Evolutionary conservation across 2,797 vertebrate species (phyloP).

Genomic region (Macropus fuliginosus): DNA sequence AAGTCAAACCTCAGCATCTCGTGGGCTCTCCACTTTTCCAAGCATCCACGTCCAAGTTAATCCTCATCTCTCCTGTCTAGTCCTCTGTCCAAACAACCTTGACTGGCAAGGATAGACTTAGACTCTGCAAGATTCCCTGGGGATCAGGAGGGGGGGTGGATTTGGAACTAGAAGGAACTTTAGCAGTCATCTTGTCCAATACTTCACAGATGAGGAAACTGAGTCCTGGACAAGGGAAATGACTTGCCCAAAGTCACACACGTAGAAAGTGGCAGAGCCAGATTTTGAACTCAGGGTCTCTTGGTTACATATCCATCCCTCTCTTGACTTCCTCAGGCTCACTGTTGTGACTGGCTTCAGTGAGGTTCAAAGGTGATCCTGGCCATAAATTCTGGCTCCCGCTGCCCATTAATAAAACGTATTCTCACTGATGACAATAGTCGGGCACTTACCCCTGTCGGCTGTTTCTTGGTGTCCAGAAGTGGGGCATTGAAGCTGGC

Average conservation of each 20-base stretch:
- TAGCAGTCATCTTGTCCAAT: neutral
- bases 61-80: neutral
- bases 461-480: slow-evolving; percentile 92
- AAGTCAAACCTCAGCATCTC: neutral
- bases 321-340: neutral
- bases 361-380: neutral
- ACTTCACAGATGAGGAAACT: neutral
- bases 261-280: neutral
- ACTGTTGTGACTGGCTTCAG: neutral
- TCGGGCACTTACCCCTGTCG: slow-evolving; percentile 89
- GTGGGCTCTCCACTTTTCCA: neutral
- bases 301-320: neutral
- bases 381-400: neutral
- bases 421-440: fast-evolving
- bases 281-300: neutral
- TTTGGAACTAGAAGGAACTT: neutral
- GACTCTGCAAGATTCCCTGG: neutral
- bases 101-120: neutral
- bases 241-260: neutral
- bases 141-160: too few species aligned
- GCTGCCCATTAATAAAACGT: too few species aligned
- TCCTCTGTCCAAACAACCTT: neutral
- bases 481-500: slow-evolving; percentile 91
- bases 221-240: neutral
- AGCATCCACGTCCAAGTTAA: neutral